Evolutionary conservation across 1,140 invertebrate genomes (phyloP), one percentile per base, ranked within the genome.

Genomic region (Triops cancriformis): DNA sequence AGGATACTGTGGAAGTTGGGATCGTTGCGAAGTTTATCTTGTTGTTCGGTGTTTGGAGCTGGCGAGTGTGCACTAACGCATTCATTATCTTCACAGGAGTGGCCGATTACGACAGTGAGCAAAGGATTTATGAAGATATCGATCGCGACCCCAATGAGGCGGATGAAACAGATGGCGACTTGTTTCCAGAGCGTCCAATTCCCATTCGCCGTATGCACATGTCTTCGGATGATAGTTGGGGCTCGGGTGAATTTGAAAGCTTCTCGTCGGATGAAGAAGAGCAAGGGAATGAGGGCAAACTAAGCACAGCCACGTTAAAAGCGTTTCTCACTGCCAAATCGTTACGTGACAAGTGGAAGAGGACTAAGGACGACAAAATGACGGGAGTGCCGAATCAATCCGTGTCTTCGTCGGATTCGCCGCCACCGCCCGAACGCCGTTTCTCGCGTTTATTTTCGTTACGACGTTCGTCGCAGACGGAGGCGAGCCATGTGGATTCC

Each of bases 401-500:
- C 11, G 14, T 72, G n/a, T 31, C 1, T 27, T 43, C 75, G 43
- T 23, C 42, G 27, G 73, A 23, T 37, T 78, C 77, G 26, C 77
- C 77, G 18, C 77, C 77, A 37, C 11, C 77, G 9, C 27, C 64
- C 5, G 77, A 78, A 26, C 77, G 77, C 23, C 72, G 73, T 7
- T 78, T 78, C 27, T 73, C 77, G 1, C 77, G 77, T 18, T 37
- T 78, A n/a, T 78, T 78, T 74, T 78, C 77, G 14, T 43, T 78
- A 26, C 64, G 77, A 45, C 45, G 83, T 83, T 76, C 81, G 80
- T 81, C 81, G 80, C 51, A 23, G 80, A 78, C 73, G 82, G 79
- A 26, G 79, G 77, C 27, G 85, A 85, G 73, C 83, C 83, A 37
- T 85, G 84, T 76, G 74, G 84, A 86, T 73, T 84, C 85, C 4